These are phyloP conservation scores for Rugalucina vietnamica DNA, from an alignment of 2,888 invertebrate genomes.

Conservation along the genomic window DNA sequence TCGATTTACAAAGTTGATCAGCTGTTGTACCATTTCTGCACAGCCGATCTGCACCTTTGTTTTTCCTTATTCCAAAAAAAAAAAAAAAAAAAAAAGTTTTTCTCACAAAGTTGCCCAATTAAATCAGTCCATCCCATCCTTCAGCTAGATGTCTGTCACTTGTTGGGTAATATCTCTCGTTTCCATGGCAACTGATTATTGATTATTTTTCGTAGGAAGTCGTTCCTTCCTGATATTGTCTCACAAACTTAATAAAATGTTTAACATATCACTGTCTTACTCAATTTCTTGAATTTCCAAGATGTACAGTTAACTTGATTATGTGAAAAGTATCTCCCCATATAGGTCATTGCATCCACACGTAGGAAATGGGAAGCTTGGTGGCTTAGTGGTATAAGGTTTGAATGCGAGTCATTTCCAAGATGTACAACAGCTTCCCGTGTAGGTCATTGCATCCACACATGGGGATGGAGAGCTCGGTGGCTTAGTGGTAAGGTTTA, in stretches of 20 bases:
- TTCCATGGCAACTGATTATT: slow-evolving; percentile 49
- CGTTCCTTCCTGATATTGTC: slow-evolving; percentile 62
- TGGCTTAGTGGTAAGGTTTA: background rate
- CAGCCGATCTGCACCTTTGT: too few relatives aligned
- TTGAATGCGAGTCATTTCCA: background rate
- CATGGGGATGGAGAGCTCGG: too few relatives aligned
- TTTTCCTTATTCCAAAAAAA: too few relatives aligned
- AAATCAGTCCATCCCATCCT: too few relatives aligned
- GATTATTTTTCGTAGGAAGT: slow-evolving; percentile 52
- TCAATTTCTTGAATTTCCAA: background rate
- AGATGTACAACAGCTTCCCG: background rate
- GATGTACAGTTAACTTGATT: background rate
- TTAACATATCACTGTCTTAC: slow-evolving; percentile 43
- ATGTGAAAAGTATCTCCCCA: background rate
- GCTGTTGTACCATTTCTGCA: too few relatives aligned
- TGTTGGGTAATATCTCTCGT: slow-evolving; percentile 25
- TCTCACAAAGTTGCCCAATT: too few relatives aligned
- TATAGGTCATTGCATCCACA: background rate
- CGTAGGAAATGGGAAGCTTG: too few relatives aligned
- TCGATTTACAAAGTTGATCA: too few relatives aligned
- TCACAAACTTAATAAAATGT: slow-evolving; percentile 65
- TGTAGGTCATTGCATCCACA: background rate
- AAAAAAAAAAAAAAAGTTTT: too few relatives aligned
- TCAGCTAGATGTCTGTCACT: background rate
- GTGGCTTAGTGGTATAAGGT: background rate